Evolutionary conservation across 2,113 vertebrate species (phyloP).

Genomic region (Panthera leo): DNA sequence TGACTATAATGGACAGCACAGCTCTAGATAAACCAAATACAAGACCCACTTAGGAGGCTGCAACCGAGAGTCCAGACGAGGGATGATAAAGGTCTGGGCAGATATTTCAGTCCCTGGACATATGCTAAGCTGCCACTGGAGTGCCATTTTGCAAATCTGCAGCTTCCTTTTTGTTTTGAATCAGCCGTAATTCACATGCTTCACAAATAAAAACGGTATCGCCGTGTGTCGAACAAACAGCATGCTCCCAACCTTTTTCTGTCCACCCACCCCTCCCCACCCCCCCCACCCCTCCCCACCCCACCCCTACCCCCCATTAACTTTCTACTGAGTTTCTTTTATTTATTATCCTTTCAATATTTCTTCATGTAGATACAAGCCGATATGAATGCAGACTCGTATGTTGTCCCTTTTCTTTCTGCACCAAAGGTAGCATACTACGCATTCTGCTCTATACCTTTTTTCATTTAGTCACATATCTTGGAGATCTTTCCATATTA

Average conservation of each 20-base stretch:
- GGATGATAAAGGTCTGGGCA: neutral
- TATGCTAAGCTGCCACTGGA: neutral
- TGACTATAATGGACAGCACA: neutral
- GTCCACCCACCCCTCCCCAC: too few relatives aligned
- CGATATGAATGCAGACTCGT: neutral
- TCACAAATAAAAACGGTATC: neutral
- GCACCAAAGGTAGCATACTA: neutral
- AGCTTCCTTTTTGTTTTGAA: slow-evolving; percentile 35
- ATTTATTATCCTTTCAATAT: neutral
- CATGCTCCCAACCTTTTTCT: neutral
- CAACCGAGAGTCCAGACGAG: neutral
- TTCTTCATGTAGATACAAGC: neutral
- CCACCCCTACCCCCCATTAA: neutral
- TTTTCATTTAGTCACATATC: neutral
- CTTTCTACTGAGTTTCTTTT: neutral
- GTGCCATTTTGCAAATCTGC: neutral
- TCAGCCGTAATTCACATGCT: neutral
- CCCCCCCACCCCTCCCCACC: too few relatives aligned
- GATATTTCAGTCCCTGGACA: neutral
- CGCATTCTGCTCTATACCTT: neutral
- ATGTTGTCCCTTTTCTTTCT: neutral
- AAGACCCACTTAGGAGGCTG: neutral
- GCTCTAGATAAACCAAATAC: neutral
- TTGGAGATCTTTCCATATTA: neutral
- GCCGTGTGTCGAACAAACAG: neutral